These are phyloP conservation scores for Tetragnatha versicolor DNA, from an alignment of 1,140 invertebrate species.

Conservation along the genomic window DNA sequence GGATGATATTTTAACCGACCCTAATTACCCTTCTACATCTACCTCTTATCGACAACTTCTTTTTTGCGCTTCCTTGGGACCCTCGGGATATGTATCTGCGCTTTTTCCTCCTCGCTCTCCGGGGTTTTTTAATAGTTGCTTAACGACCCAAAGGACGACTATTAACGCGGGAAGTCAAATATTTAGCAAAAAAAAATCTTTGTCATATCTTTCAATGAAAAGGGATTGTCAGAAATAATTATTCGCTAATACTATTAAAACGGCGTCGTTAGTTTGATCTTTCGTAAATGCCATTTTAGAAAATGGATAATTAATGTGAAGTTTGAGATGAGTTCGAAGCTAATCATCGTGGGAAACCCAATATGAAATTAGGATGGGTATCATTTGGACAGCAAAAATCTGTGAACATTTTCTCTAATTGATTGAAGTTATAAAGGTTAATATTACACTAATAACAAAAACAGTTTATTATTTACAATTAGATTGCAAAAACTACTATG, in stretches of 20 bases:
- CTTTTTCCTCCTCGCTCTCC: background rate
- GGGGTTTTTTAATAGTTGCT: slow-evolving; percentile 2
- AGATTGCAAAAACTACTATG: too few species aligned
- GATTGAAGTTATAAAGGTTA: too few species aligned
- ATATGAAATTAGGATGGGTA: too few species aligned
- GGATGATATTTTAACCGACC: slow-evolving; percentile 25
- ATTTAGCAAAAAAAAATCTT: too few species aligned
- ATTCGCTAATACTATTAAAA: slow-evolving; percentile 20
- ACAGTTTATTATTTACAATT: too few species aligned
- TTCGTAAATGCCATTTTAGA: background rate
- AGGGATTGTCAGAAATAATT: slow-evolving; percentile 16
- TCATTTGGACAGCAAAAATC: too few species aligned
- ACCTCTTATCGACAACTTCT: slow-evolving; percentile 6
- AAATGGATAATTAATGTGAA: background rate
- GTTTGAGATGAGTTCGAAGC: too few species aligned
- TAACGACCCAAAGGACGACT: slow-evolving; percentile 33
- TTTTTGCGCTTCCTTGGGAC: slow-evolving; percentile 14
- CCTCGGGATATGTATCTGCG: background rate
- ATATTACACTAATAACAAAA: too few species aligned
- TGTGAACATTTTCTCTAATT: too few species aligned
- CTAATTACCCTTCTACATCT: slow-evolving; percentile 23
- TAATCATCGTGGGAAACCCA: too few species aligned
- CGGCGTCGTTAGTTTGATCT: background rate
- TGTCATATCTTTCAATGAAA: background rate
- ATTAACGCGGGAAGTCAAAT: slow-evolving; percentile 10